Conservation (phyloP, 2,113 vertebrate genomes). For the Pteruthius melanotis region DNA sequence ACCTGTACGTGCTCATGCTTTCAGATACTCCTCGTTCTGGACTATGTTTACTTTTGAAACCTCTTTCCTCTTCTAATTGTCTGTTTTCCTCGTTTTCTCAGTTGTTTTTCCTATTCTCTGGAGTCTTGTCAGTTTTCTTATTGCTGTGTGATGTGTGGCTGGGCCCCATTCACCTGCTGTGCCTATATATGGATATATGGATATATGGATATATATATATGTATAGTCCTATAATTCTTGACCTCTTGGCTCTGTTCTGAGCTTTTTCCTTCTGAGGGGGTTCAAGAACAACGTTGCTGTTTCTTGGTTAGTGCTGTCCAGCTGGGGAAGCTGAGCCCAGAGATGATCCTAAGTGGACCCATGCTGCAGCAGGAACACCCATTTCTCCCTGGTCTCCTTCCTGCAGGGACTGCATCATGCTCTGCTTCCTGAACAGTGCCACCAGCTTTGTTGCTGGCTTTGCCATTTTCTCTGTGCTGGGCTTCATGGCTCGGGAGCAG, state of each 20-base stretch:
- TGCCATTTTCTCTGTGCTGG: slow-evolving; percentile 84
- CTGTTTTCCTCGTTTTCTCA: neutral
- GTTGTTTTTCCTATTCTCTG: neutral
- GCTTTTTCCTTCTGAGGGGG: neutral
- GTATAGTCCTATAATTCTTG: neutral
- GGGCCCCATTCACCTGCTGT: neutral
- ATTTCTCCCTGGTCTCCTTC: neutral
- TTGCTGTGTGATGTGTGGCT: neutral
- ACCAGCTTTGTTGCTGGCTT: slow-evolving; percentile 88
- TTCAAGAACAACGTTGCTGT: neutral
- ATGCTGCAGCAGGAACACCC: neutral
- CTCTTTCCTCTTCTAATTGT: neutral
- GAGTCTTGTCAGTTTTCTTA: neutral
- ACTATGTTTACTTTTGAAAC: neutral
- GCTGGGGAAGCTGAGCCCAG: neutral
- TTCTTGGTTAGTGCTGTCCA: neutral
- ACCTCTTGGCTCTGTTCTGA: neutral
- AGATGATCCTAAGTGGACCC: neutral
- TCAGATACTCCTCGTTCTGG: neutral
- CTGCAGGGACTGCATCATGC: slow-evolving; percentile 82
- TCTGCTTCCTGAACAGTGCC: slow-evolving; percentile 84
- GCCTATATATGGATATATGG: too few relatives aligned
- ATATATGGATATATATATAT: too few relatives aligned
- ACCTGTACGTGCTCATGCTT: neutral
- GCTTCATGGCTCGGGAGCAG: slow-evolving; percentile 80